These are phyloP conservation scores for Lordiphosa mommai DNA, from an alignment of 1,140 invertebrate genomes.

Conservation along the genomic window DNA sequence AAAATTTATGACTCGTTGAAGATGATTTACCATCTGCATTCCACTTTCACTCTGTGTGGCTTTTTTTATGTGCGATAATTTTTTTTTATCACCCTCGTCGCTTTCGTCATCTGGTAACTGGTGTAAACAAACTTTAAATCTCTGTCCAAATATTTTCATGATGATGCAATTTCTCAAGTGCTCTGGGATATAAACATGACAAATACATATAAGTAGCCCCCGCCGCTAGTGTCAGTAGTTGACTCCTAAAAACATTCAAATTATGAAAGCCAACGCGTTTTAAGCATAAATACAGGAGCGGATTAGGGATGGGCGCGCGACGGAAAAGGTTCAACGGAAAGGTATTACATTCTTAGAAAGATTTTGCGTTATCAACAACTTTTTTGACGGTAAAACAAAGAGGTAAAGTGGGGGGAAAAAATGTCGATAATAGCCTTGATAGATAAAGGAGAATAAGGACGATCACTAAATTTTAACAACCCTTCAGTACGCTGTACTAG, in stretches of 20 bases:
- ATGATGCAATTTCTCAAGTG: constrained; percentile 57
- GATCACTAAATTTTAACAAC: too few relatives aligned
- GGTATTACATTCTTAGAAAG: too few relatives aligned
- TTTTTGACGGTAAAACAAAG: too few relatives aligned
- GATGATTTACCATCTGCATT: constrained; percentile 18
- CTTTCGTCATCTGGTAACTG: constrained; percentile 1
- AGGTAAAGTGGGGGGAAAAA: too few relatives aligned
- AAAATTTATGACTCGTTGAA: constrained; percentile 7
- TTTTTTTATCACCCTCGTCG: not conserved
- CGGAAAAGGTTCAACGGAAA: too few relatives aligned
- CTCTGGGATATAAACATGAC: constrained; percentile 15
- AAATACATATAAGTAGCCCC: constrained; percentile 27
- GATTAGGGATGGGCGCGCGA: too few relatives aligned
- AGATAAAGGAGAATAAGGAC: too few relatives aligned
- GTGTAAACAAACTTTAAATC: constrained; percentile 11
- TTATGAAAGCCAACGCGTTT: too few relatives aligned
- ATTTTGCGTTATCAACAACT: too few relatives aligned
- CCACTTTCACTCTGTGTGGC: constrained; percentile 17
- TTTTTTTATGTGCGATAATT: constrained; percentile 41
- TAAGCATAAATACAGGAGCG: too few relatives aligned
- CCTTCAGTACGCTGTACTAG: too few relatives aligned
- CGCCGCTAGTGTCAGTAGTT: constrained; percentile 13
- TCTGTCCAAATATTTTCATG: constrained; percentile 45
- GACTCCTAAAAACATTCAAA: not conserved
- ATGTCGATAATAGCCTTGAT: too few relatives aligned